Evolutionary conservation across 1,140 invertebrate genomes (phyloP), one percentile per base, ranked within the genome.

Genomic region (Drosophila pachea): DNA sequence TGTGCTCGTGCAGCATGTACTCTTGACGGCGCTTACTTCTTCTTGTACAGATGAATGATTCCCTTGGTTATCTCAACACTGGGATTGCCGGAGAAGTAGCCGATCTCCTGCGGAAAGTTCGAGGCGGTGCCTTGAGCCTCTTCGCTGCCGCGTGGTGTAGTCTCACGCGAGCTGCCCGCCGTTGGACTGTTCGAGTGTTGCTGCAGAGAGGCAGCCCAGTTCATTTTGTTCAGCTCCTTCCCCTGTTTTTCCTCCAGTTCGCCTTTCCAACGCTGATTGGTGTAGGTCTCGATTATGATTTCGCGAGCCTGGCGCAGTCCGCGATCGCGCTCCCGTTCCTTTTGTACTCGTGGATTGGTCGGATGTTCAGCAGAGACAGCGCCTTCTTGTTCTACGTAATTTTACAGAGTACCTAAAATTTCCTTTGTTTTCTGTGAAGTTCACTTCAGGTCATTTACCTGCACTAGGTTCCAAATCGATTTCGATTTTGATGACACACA

Each of bases 1-100:
- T 2, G 12, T n/a, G 7, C 4, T 32, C 14, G 5, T 22, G 40
- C 7, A 4, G 2, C 3, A 29, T 2, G 12, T n/a, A 5, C 4
- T 32, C 14, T 6, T 36, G 7, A 4, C 38, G 7, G 9, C n/a
- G 29, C 22, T 29, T 5, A 95, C 95, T 97, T 97, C 90, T 98
- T 97, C 90, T 98, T 98, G 89, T 97, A 99, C 1, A 99, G 91
- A 92, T 99, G 98, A 22, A 99, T 91, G 49, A 99, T 95, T 48
- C 98, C 98, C 90, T 97, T 98, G 0, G 97, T 98, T 33, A 97
- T 94, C 92, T 99, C 98, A 4, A 84, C 97, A 87, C 96, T 95
- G 7, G 98, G 98, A 92, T 99, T 99, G 2, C 98, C 98, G 86
- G 95, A 98, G 68, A 96, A 95, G 90, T 99, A 99, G 55, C 91